Percentiles rank a stretch among this genome's conserved stretches.
phyloP scores from a whole-genome alignment of 2,888 invertebrate genomes.

The Sipha maydis region DNA sequence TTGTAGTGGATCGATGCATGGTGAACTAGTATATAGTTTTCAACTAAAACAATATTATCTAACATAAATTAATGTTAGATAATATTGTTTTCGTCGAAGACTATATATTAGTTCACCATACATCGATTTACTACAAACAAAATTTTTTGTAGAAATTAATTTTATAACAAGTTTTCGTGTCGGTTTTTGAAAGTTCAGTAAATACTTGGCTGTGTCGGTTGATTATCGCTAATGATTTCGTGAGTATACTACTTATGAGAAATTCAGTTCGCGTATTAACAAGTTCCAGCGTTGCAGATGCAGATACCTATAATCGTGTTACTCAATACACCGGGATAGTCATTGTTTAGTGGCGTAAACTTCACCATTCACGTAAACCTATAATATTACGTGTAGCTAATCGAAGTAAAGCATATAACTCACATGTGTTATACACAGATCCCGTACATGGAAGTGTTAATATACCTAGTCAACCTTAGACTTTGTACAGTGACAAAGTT shows the following conservation, averaged over 20 bases:
- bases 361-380: neutral
- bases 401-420: neutral
- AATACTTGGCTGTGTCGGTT: neutral
- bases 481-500: neutral
- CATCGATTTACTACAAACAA: neutral
- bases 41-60: too few species aligned
- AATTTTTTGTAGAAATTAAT: neutral
- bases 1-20: too few species aligned
- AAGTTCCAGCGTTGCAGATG: neutral
- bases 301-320: neutral
- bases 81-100: neutral
- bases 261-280: neutral
- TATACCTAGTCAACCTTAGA: neutral
- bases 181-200: neutral
- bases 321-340: neutral
- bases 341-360: neutral
- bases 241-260: neutral
- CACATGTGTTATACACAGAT: neutral
- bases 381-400: neutral
- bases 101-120: neutral
- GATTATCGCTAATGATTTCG: too few species aligned
- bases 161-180: neutral
- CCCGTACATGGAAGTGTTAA: neutral
- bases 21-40: too few species aligned
- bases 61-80: neutral